phyloP scores from a whole-genome alignment of 2,113 vertebrate genomes.

The Lepidothrix coronata region DNA sequence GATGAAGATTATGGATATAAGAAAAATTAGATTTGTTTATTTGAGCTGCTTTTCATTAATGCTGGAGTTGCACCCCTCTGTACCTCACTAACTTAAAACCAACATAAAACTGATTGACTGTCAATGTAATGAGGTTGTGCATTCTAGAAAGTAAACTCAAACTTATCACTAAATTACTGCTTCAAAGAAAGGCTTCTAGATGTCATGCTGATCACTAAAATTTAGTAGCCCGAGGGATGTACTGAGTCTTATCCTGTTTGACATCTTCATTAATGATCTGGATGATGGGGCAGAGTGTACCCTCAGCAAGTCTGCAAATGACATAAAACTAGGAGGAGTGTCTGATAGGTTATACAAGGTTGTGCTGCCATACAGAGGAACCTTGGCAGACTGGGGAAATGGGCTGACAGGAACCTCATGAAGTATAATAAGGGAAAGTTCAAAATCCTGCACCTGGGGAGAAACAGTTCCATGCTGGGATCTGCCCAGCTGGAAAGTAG shows the following conservation, averaged over 20 bases:
- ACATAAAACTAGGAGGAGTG: not conserved
- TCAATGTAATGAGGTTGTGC: not conserved
- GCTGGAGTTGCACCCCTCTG: not conserved
- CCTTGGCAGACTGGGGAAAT: not conserved
- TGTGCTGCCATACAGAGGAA: not conserved
- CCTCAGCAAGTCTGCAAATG: not conserved
- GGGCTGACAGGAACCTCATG: not conserved
- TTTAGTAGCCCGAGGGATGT: not conserved
- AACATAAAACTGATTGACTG: not conserved
- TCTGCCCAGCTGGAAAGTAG: not conserved
- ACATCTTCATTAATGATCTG: not conserved
- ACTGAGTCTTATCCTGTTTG: not conserved
- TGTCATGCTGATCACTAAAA: not conserved
- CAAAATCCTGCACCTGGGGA: not conserved
- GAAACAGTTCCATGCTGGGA: not conserved
- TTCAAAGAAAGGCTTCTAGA: not conserved
- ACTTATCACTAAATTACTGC: not conserved
- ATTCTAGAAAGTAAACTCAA: not conserved
- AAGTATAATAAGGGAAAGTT: not conserved
- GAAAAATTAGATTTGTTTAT: not conserved
- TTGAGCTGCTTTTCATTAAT: not conserved
- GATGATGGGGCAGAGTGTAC: not conserved
- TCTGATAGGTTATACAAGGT: not conserved
- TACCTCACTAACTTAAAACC: not conserved
- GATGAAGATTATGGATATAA: not conserved